Evolutionary conservation across 2,797 vertebrate genomes (phyloP), one percentile per base, ranked within the genome.

Genomic region (Acanthurus lineatus): DNA sequence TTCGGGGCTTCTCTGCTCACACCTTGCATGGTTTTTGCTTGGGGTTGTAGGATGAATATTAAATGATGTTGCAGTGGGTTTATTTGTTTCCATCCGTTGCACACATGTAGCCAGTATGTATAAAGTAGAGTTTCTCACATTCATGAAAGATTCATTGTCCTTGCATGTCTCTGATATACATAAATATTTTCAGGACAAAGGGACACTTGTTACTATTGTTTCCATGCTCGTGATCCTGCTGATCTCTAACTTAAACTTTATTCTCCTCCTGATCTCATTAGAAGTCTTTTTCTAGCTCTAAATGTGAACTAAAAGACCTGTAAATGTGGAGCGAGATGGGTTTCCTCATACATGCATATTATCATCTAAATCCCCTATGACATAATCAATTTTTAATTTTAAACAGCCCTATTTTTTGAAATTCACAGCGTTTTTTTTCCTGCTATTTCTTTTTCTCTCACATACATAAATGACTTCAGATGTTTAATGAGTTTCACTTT

Each of bases 121-220:
- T 79, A 66, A 89, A 87, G 51, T 51, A 51, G 67, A 67, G 17
- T 69, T 69, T 69, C 67, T 82, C 79, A 67, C 78, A 28, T 80
- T 92, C 87, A 90, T 92, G 79, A 90, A 91, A 91, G 77, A 93
- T 90, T 85, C 79, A 89, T 91, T 76, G 79, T 76, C 61, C 60
- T 72, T 58, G 77, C 77, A 25, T 78, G 54, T 83, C 61, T 71
- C 78, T 71, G n/a, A 85, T 85, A 85, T 78, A 81, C 88, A 86
- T 85, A 90, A 90, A 86, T 85, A 83, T 76, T 77, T 81, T 52
- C 17, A 7, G 71, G 87, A 88, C 88, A 90, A 88, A 87, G 67
- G 69, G 67, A 32, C 42, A 25, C 35, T 73, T 77, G 66, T 86
- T 65, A 2, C 67, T n/a, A 60, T 19, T 5, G 60, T 32, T 45